These are phyloP conservation scores for Bufo gargarizans DNA, from an alignment of 2,113 vertebrate species.

Conservation along the genomic window DNA sequence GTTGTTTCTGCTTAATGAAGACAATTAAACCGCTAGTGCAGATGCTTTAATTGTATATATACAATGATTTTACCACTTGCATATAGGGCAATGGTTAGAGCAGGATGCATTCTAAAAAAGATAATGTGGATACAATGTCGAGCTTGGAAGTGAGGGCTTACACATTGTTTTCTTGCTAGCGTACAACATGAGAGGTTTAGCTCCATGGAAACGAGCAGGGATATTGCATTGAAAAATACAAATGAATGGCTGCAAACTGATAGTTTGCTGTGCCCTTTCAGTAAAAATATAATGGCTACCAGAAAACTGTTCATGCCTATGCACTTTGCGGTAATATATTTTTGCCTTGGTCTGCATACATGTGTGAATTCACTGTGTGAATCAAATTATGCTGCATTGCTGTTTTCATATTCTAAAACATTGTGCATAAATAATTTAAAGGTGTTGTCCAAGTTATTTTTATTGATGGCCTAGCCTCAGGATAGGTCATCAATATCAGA, in stretches of 20 bases:
- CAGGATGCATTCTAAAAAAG: not conserved
- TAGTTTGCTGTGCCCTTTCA: conserved; percentile 33
- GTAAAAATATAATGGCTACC: conserved; percentile 31
- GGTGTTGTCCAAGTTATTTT: no score
- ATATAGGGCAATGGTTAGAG: not conserved
- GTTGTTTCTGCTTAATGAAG: not conserved
- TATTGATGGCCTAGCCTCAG: no score
- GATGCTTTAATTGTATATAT: not conserved
- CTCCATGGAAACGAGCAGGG: conserved; percentile 73
- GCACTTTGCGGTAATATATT: not conserved
- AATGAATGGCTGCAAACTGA: conserved; percentile 34
- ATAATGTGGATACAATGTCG: conserved; percentile 28
- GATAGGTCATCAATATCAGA: no score
- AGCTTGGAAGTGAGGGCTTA: conserved; percentile 26
- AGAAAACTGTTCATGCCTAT: conserved; percentile 17
- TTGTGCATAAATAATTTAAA: not conserved
- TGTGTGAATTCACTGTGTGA: not conserved
- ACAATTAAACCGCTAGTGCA: not conserved
- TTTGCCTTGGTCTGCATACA: not conserved
- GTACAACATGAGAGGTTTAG: conserved; percentile 63
- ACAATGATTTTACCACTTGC: not conserved
- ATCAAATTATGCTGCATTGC: not conserved
- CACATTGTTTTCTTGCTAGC: conserved; percentile 62
- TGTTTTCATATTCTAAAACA: not conserved
- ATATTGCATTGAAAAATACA: conserved; percentile 46